These are phyloP conservation scores for Germaria angustata DNA, from an alignment of 2,888 invertebrate genomes.

Conservation along the genomic window DNA sequence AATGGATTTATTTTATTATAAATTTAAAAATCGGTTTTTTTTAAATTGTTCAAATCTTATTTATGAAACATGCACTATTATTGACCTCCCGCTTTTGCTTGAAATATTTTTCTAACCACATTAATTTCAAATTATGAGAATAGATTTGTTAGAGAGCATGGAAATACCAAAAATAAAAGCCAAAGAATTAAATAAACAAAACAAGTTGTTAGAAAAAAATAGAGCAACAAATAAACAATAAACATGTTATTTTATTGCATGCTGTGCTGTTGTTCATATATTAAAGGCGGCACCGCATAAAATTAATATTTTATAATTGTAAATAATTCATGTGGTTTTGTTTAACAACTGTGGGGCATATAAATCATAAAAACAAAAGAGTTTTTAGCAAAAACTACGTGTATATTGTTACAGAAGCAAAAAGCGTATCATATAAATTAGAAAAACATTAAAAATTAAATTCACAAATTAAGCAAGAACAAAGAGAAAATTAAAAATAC, in stretches of 20 bases:
- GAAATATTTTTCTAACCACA: constrained; percentile 24
- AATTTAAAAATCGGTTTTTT: background rate
- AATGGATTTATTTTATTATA: background rate
- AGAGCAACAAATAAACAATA: constrained; percentile 8
- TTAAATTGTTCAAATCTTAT: background rate
- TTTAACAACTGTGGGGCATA: constrained; percentile 33
- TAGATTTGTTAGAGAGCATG: constrained; percentile 22
- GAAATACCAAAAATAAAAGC: constrained; percentile 27
- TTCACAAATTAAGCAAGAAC: background rate
- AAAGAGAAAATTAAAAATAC: background rate
- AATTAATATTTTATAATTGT: constrained; percentile 58
- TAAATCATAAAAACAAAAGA: constrained; percentile 25
- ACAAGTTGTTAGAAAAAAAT: background rate
- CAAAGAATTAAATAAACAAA: constrained; percentile 23
- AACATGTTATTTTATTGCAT: constrained; percentile 2
- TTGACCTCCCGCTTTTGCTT: background rate
- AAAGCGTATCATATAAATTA: no score
- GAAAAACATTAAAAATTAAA: background rate
- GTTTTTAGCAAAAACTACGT: constrained; percentile 1
- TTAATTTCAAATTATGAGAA: constrained; percentile 42
- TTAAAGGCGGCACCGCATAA: constrained; percentile 50
- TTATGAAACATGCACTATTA: background rate
- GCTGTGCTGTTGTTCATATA: constrained; percentile 28
- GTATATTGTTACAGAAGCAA: background rate
- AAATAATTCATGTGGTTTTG: constrained; percentile 57